phyloP scores from a whole-genome alignment of 2,888 invertebrate genomes.

The Caradrina kadenii region DNA sequence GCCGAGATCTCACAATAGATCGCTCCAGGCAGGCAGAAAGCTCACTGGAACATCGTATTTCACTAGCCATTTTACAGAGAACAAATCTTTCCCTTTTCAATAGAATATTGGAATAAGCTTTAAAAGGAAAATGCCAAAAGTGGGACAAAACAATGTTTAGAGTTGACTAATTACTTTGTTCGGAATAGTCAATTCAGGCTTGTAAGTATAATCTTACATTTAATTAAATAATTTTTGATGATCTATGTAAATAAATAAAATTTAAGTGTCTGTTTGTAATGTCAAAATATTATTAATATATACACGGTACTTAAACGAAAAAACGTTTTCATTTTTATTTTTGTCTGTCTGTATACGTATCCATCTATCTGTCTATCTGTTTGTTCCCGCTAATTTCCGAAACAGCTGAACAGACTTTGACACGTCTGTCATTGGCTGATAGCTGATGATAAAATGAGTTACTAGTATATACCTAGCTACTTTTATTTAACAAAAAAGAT shows the following conservation, averaged over 20 bases:
- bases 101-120: constrained; percentile 24
- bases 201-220: background rate
- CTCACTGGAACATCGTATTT: constrained; percentile 34
- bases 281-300: too few species aligned
- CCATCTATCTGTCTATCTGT: too few species aligned
- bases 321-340: too few species aligned
- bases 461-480: too few species aligned
- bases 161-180: constrained; percentile 45
- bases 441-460: too few species aligned
- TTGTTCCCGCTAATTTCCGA: too few species aligned
- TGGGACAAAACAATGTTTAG: constrained; percentile 36
- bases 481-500: too few species aligned
- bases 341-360: too few species aligned
- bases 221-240: background rate
- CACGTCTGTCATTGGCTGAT: too few species aligned
- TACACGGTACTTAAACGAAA: too few species aligned
- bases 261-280: too few species aligned
- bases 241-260: background rate
- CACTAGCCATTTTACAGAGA: constrained; percentile 34
- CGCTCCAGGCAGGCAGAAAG: constrained; percentile 37
- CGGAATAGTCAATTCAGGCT: background rate
- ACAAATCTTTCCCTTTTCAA: constrained; percentile 37
- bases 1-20: constrained; percentile 37
- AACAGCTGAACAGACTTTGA: too few species aligned
- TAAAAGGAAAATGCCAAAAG: constrained; percentile 33